These are phyloP conservation scores for Campylomormyrus numenius DNA, from an alignment of 2,113 vertebrate genomes.

Conservation along the genomic window DNA sequence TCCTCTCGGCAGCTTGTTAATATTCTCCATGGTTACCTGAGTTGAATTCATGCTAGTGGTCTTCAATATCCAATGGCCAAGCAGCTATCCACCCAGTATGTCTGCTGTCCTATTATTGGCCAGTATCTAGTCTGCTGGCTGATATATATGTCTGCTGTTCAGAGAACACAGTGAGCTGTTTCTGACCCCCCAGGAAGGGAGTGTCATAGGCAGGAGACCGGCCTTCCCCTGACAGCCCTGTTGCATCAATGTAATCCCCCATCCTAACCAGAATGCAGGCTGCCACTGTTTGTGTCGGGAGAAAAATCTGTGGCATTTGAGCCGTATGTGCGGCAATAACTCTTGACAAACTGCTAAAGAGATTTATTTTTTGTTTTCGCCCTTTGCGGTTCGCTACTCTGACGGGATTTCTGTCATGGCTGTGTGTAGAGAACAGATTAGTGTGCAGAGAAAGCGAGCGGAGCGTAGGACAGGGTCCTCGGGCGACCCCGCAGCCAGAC, in stretches of 20 bases:
- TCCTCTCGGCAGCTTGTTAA: not conserved
- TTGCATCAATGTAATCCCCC: not conserved
- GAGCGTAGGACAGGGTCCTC: not conserved
- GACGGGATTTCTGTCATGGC: not conserved
- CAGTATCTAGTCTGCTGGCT: not conserved
- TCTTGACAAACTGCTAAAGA: not conserved
- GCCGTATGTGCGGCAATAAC: not conserved
- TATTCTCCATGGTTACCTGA: not conserved
- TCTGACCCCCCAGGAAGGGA: not conserved
- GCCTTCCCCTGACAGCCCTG: not conserved
- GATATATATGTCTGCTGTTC: not conserved
- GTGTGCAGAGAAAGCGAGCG: not conserved
- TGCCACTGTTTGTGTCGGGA: not conserved
- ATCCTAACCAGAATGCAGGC: not conserved
- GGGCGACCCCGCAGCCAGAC: not conserved
- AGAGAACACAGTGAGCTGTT: not conserved
- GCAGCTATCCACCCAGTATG: not conserved
- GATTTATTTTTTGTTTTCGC: conserved; percentile 2
- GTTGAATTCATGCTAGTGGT: not conserved
- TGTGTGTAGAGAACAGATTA: not conserved
- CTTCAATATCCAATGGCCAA: not conserved
- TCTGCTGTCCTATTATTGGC: not conserved
- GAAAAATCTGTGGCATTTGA: not conserved
- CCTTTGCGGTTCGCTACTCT: not conserved
- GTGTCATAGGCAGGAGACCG: not conserved